Evolutionary conservation across 2,113 vertebrate genomes (phyloP).

Genomic region (Aleadryas rufinucha): DNA sequence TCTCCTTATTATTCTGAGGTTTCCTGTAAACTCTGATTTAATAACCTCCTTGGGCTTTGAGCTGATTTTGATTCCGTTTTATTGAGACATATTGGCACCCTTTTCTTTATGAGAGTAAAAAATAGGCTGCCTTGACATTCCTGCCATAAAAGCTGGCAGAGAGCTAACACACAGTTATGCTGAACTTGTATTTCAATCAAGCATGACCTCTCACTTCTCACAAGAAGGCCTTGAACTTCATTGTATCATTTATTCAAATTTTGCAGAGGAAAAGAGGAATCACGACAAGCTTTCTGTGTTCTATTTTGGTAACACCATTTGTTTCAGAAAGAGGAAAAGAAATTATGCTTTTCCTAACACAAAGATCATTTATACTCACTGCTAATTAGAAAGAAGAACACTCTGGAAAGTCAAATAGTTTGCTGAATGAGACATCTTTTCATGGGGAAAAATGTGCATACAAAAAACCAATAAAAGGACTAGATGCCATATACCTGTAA

Average conservation of each 20-base stretch:
- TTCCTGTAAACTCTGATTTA: slow-evolving; percentile 4
- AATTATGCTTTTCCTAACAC: background rate
- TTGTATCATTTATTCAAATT: background rate
- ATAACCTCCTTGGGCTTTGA: background rate
- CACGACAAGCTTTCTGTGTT: background rate
- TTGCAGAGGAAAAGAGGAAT: background rate
- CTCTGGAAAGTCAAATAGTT: background rate
- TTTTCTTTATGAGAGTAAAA: background rate
- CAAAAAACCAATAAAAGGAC: background rate
- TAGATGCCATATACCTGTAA: background rate
- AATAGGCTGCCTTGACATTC: background rate
- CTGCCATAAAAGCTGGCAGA: background rate
- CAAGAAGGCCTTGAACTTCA: background rate
- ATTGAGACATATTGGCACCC: background rate
- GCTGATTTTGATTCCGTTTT: background rate
- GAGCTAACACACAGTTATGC: background rate
- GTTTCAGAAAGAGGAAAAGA: background rate
- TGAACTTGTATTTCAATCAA: background rate
- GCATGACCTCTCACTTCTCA: background rate
- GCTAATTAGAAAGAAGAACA: background rate
- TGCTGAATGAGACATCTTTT: background rate
- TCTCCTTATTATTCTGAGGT: background rate
- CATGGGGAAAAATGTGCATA: background rate
- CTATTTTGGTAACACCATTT: background rate
- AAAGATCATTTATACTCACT: background rate